Evolutionary conservation across 2,888 invertebrate genomes (phyloP).

Genomic region (Tachina lurida): DNA sequence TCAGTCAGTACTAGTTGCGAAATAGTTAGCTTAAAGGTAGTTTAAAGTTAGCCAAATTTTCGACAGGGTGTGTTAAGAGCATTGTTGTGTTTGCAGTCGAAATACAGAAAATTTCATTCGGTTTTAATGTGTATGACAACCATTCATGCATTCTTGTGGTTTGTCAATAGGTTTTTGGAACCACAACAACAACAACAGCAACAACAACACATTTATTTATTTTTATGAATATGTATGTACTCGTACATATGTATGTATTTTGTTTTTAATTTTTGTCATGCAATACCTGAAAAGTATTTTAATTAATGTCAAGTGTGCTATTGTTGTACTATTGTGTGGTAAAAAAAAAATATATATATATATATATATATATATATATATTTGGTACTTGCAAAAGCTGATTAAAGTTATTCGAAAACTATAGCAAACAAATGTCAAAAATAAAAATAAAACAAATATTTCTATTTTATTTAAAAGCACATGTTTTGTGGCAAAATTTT

Average conservation of each 20-base stretch:
- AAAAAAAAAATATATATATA: too few relatives aligned
- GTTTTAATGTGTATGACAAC: conserved; percentile 54
- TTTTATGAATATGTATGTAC: not conserved
- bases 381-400: conserved; percentile 36
- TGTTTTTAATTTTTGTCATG: conserved; percentile 12
- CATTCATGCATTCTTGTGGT: conserved; percentile 46
- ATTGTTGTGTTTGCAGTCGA: not conserved
- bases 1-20: too few relatives aligned
- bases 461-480: not conserved
- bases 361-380: too few relatives aligned
- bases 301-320: conserved; percentile 66
- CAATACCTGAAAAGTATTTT: conserved; percentile 60
- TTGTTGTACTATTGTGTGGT: conserved; percentile 28
- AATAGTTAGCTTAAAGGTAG: too few relatives aligned
- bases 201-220: not conserved
- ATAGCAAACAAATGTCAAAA: not conserved
- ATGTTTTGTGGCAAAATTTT: not conserved
- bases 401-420: conserved; percentile 39
- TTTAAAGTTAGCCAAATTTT: too few relatives aligned
- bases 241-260: not conserved
- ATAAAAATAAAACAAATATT: not conserved
- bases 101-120: conserved; percentile 31
- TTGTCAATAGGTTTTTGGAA: conserved; percentile 57
- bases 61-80: too few relatives aligned
- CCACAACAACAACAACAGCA: too few relatives aligned